These are phyloP conservation scores for Agrotis puta DNA, from an alignment of 2,888 invertebrate genomes.

Conservation along the genomic window DNA sequence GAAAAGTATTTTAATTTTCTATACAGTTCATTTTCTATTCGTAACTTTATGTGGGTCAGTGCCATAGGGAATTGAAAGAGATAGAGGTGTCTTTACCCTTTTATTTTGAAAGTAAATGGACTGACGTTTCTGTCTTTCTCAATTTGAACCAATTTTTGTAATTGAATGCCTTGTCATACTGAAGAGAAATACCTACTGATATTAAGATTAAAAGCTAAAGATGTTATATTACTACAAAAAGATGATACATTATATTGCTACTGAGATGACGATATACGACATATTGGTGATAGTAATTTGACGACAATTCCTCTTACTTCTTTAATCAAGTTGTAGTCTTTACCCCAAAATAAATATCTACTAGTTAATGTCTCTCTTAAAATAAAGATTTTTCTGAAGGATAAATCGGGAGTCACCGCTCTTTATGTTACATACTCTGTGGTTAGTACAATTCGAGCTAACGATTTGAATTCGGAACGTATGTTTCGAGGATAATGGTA, in stretches of 20 bases:
- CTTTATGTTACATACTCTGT: slow-evolving; percentile 20
- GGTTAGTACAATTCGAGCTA: slow-evolving; percentile 60
- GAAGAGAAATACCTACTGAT: neutral
- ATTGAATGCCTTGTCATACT: neutral
- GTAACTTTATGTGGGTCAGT: slow-evolving; percentile 64
- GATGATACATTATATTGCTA: neutral
- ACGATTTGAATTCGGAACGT: slow-evolving; percentile 68
- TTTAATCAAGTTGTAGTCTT: neutral
- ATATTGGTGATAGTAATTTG: no score
- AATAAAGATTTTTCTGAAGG: neutral
- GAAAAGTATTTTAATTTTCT: slow-evolving; percentile 68
- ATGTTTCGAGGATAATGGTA: slow-evolving; percentile 65
- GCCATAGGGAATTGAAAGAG: slow-evolving; percentile 18
- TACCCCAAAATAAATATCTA: neutral
- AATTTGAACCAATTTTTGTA: neutral
- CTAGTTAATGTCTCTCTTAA: neutral
- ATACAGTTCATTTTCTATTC: slow-evolving; percentile 68
- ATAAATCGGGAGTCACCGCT: slow-evolving; percentile 2
- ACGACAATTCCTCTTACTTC: neutral
- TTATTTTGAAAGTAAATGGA: slow-evolving; percentile 5
- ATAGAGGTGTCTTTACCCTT: neutral
- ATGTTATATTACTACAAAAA: neutral
- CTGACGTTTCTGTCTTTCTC: neutral
- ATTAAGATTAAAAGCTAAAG: neutral
- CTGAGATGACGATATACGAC: neutral